Percentiles rank a stretch among this genome's conserved stretches.
These are phyloP conservation scores for Rhingia rostrata DNA, from an alignment of 2,888 invertebrate genomes.

Conservation along the genomic window DNA sequence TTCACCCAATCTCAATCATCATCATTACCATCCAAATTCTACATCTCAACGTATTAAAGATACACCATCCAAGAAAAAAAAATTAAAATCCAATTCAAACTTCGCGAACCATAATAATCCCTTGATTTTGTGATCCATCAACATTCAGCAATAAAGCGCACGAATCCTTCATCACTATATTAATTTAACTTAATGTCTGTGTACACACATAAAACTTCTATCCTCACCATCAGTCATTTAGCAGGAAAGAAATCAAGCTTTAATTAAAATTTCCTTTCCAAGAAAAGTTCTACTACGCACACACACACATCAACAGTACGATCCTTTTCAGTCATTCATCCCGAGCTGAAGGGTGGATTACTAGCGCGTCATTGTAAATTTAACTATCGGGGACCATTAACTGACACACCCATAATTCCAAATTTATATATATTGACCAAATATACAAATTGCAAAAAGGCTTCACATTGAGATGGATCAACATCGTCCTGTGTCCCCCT, in stretches of 20 bases:
- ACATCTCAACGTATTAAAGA: too few species aligned
- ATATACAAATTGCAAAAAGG: conserved; percentile 51
- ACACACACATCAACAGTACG: neutral
- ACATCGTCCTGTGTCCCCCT: conserved; percentile 4
- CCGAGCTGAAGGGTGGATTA: conserved; percentile 17
- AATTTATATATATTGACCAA: conserved; percentile 66
- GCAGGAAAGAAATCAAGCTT: conserved; percentile 54
- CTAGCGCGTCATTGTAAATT: conserved; percentile 51
- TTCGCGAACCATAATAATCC: conserved; percentile 42
- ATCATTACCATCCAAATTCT: too few species aligned
- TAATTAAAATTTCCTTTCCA: conserved; percentile 60
- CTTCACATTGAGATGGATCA: conserved; percentile 14
- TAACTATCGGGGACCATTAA: conserved; percentile 58
- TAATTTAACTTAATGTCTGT: conserved; percentile 41
- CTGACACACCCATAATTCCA: conserved; percentile 46
- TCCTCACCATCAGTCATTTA: neutral
- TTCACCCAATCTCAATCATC: too few species aligned
- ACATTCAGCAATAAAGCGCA: conserved; percentile 38
- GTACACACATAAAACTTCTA: neutral
- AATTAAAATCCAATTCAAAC: neutral
- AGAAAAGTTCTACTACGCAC: conserved; percentile 38
- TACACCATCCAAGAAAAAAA: too few species aligned
- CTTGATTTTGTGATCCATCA: conserved; percentile 66
- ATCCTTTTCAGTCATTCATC: neutral
- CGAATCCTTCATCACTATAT: conserved; percentile 49